A percentile compares a stretch with the other conserved stretches of the same genome.
These are phyloP conservation scores for Microcebus tavaratra DNA, from an alignment of 2,113 vertebrate species.

Conservation along the genomic window DNA sequence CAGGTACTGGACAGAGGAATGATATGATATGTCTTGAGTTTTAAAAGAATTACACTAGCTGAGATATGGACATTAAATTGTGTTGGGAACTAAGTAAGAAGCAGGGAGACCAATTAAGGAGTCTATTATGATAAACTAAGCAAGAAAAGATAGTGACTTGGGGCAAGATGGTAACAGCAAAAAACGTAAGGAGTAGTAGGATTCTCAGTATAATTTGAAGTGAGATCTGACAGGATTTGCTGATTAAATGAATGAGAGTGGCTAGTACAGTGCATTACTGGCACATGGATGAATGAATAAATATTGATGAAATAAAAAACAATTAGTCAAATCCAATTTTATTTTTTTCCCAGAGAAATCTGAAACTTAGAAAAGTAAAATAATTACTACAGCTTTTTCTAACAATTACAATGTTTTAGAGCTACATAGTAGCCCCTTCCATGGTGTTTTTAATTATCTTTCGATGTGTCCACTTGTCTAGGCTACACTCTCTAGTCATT, in stretches of 20 bases:
- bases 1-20: background rate
- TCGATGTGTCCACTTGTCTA: background rate
- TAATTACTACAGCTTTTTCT: background rate
- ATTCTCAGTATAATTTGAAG: conserved; percentile 12
- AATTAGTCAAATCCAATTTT: background rate
- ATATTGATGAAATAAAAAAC: background rate
- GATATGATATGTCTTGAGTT: background rate
- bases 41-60: background rate
- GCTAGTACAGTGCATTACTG: background rate
- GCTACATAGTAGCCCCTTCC: background rate
- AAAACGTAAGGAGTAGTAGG: background rate
- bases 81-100: background rate
- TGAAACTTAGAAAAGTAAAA: conserved; percentile 36
- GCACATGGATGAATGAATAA: background rate
- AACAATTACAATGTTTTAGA: background rate
- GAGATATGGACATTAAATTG: background rate
- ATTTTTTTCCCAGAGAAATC: background rate
- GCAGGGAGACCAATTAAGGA: background rate
- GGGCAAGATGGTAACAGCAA: background rate
- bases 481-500: background rate
- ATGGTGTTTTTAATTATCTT: background rate
- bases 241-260: background rate
- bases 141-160: background rate
- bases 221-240: background rate
- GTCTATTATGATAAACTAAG: background rate